phyloP scores from a whole-genome alignment of 2,888 invertebrate genomes.

The Morpho achilles region DNA sequence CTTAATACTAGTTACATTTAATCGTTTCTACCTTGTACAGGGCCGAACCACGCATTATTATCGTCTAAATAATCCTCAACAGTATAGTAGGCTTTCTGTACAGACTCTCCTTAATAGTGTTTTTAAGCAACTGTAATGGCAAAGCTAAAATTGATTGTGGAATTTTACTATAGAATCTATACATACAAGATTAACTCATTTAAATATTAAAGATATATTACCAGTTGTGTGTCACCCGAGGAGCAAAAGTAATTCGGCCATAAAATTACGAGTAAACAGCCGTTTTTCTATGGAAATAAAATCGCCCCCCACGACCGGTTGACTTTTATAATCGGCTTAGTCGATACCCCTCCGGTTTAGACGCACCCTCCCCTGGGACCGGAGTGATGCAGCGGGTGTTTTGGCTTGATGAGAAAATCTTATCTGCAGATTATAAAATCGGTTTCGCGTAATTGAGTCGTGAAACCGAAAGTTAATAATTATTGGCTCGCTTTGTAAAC shows the following conservation, averaged over 20 bases:
- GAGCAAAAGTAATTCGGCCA: constrained; percentile 73
- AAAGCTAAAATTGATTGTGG: too few species aligned
- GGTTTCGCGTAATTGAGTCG: constrained; percentile 73
- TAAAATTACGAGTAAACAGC: constrained; percentile 77
- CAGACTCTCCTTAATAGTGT: too few species aligned
- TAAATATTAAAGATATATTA: too few species aligned
- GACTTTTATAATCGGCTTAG: constrained; percentile 77
- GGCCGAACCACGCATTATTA: too few species aligned
- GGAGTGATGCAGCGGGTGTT: constrained; percentile 62
- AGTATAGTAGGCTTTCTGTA: too few species aligned
- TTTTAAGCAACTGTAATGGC: too few species aligned
- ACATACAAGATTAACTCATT: too few species aligned
- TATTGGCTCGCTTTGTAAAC: constrained; percentile 22
- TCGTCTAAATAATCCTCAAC: too few species aligned
- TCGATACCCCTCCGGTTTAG: constrained; percentile 51
- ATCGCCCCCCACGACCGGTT: constrained; percentile 55
- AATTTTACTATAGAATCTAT: too few species aligned
- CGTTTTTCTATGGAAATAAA: constrained; percentile 74
- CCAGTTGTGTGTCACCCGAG: constrained; percentile 65
- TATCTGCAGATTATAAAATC: constrained; percentile 74
- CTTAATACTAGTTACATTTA: too few species aligned
- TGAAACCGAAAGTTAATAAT: constrained; percentile 43
- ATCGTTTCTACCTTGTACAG: too few species aligned
- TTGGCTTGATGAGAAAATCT: constrained; percentile 72
- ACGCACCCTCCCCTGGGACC: constrained; percentile 47